Evolutionary conservation across 1,140 invertebrate species (phyloP).

Genomic region (Pseudomyrmex concolor): DNA sequence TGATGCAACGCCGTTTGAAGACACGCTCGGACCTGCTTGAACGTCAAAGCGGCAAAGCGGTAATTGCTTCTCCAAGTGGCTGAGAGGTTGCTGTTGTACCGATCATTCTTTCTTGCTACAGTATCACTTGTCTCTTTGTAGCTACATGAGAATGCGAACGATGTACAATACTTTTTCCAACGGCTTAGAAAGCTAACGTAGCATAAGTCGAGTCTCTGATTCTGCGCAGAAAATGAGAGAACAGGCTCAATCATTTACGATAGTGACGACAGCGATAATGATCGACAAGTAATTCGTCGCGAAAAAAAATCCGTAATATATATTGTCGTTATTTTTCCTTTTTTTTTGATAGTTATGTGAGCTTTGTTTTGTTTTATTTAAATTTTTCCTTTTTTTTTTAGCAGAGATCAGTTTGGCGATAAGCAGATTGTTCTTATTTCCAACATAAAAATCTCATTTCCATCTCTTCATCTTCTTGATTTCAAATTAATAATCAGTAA

Average conservation of each 20-base stretch:
- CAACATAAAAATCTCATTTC: background rate
- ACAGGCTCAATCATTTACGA: constrained; percentile 62
- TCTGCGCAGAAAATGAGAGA: constrained; percentile 45
- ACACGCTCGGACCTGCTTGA: constrained; percentile 81
- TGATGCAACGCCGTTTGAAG: constrained; percentile 91
- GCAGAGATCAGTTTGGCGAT: constrained; percentile 34
- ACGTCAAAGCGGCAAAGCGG: constrained; percentile 75
- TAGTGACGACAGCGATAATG: constrained; percentile 62
- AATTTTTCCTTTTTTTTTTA: constrained; percentile 34
- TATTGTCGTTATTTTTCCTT: constrained; percentile 39
- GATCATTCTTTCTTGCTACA: constrained; percentile 66
- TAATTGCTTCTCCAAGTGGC: constrained; percentile 83
- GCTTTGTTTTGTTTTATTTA: constrained; percentile 37
- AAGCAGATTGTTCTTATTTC: constrained; percentile 50
- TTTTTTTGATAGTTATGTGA: constrained; percentile 40
- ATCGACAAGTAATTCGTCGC: constrained; percentile 34
- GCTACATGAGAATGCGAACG: constrained; percentile 45
- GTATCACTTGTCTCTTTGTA: constrained; percentile 67
- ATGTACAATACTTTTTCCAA: constrained; percentile 55
- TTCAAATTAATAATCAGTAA: constrained; percentile 40
- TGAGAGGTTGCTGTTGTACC: constrained; percentile 59
- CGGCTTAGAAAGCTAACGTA: constrained; percentile 44
- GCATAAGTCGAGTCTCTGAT: constrained; percentile 42
- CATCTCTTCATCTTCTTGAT: background rate
- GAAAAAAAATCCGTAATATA: constrained; percentile 25